A percentile compares a stretch with the other conserved stretches of the same genome.
phyloP scores from a whole-genome alignment of 1,140 invertebrate genomes.

The Drosophila baimaii region DNA sequence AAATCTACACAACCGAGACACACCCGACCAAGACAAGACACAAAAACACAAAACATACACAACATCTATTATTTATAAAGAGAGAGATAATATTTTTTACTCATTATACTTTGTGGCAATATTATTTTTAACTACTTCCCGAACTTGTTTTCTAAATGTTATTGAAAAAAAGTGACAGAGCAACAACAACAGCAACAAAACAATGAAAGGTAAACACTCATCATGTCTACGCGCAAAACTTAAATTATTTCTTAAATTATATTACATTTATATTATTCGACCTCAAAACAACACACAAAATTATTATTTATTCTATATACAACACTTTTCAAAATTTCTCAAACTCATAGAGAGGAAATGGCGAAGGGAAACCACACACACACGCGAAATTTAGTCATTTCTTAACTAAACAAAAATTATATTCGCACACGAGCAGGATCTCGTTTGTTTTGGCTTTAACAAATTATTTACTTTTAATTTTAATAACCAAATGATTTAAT shows the following conservation, averaged over 20 bases:
- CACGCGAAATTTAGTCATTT: conserved; percentile 53
- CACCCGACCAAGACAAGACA: background rate
- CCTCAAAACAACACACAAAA: conserved; percentile 60
- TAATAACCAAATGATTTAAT: conserved; percentile 71
- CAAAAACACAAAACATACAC: conserved; percentile 18
- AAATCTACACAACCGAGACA: conserved; percentile 6
- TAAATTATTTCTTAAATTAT: conserved; percentile 73
- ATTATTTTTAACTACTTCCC: conserved; percentile 57
- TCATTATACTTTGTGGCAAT: conserved; percentile 61
- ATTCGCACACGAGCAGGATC: conserved; percentile 83
- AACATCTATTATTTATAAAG: conserved; percentile 73
- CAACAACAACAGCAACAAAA: conserved; percentile 26
- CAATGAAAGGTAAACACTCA: conserved; percentile 59
- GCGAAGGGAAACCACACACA: conserved; percentile 5
- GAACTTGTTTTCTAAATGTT: conserved; percentile 55
- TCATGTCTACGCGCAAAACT: conserved; percentile 73
- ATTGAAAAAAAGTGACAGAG: conserved; percentile 10
- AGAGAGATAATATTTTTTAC: conserved; percentile 67
- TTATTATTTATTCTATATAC: conserved; percentile 72
- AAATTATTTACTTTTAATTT: conserved; percentile 68
- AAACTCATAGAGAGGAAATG: conserved; percentile 49
- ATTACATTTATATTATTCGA: conserved; percentile 57
- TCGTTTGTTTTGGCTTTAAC: conserved; percentile 83
- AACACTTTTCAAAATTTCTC: conserved; percentile 62
- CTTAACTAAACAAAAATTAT: conserved; percentile 30